These are phyloP conservation scores for Clarias fuscus DNA, from an alignment of 2,797 vertebrate species.

Conservation along the genomic window DNA sequence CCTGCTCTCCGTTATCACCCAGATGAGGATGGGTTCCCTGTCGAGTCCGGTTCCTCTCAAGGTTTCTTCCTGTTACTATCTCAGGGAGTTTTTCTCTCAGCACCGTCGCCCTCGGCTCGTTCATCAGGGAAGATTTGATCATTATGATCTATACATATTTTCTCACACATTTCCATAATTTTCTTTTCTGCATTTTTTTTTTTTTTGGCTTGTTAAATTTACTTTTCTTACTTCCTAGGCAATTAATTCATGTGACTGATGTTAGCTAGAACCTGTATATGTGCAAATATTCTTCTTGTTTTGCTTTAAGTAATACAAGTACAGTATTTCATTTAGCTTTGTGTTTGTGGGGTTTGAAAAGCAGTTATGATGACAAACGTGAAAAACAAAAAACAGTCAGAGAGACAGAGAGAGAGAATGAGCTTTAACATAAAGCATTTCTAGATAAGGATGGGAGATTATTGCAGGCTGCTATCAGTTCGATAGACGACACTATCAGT, in stretches of 20 bases:
- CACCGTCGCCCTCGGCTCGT: too few relatives aligned
- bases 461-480: constrained; percentile 1
- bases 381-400: too few relatives aligned
- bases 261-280: not conserved
- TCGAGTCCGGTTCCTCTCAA: too few relatives aligned
- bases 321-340: not conserved
- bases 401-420: not conserved
- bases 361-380: not conserved
- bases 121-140: too few relatives aligned
- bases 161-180: too few relatives aligned
- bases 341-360: not conserved
- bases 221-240: not conserved
- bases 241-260: not conserved
- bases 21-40: too few relatives aligned
- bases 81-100: too few relatives aligned
- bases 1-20: too few relatives aligned
- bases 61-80: too few relatives aligned
- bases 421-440: not conserved
- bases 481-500: constrained; percentile 56
- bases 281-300: not conserved
- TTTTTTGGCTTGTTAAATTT: not conserved
- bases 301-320: not conserved
- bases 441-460: not conserved
- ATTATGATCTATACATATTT: too few relatives aligned
- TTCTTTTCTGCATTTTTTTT: not conserved